Evolutionary conservation across 1,140 invertebrate species (phyloP), one percentile per base, ranked within the genome.

Genomic region (Lanistes nyassanus): DNA sequence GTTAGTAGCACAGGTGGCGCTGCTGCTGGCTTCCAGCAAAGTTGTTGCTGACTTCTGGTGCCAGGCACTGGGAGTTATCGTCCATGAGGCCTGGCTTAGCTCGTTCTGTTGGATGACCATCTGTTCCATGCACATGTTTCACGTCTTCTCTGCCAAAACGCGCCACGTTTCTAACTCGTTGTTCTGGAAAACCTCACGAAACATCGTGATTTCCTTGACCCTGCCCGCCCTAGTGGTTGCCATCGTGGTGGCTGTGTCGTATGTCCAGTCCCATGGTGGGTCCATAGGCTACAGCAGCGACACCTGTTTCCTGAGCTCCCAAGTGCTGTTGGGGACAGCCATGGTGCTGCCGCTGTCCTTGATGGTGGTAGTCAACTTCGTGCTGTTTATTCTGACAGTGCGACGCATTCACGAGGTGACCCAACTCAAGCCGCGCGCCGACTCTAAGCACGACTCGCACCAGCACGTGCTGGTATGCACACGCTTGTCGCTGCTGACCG

Each of bases 401-500:
- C 42, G 67, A 37, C 58, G 69, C 4, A 76, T 82, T 19, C 51
- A 42, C 62, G 55, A 73, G 19, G 68, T 70, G 9, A n/a, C 11
- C 21, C 34, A 11, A 37, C 60, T 21, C n/a, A 26, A 26, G 72
- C 66, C 5, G 64, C 36, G 53, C 56, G 13, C 56, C 1, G 56
- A 60, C 2, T 26, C n/a, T 23, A 31, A 11, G 56, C 56, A 4
- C 13, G 56, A 60, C 7, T 11, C 56, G 0, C 56, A 31, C 56
- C 56, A 73, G 16, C 39, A 76, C 53, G 66, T 79, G 31, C 31
- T 19, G 37, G 75, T 81, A 29, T 80, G 74, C 67, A n/a, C 77
- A 4, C 75, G 77, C 37, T 53, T 81, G 1, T 78, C 73, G 6
- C 53, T 19, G 7, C 80, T 92, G 29, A 91, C 91, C 90, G 92